Percentiles rank a stretch among this genome's conserved stretches.
phyloP scores from a whole-genome alignment of 2,888 invertebrate species.

The Lymantria dispar region DNA sequence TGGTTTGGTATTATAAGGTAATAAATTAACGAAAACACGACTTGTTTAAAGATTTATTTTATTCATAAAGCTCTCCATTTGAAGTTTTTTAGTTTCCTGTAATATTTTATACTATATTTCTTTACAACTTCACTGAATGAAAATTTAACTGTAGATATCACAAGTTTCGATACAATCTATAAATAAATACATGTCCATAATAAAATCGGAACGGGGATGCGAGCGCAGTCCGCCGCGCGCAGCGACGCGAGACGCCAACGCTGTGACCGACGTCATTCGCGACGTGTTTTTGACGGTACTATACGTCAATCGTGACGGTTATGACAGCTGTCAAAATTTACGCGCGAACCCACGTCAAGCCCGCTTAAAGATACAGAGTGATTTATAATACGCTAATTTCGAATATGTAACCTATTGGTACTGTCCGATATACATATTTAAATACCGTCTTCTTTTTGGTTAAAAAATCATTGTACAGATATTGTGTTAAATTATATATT shows the following conservation, averaged over 20 bases:
- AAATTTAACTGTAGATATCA: slow-evolving; percentile 25
- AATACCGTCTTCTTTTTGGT: too few species aligned
- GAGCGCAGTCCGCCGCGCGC: slow-evolving; percentile 58
- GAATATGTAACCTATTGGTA: background rate
- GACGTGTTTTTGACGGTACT: slow-evolving; percentile 9
- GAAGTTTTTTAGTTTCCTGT: background rate
- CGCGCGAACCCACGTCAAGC: background rate
- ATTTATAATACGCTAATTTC: background rate
- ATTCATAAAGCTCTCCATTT: too few species aligned
- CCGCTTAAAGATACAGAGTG: background rate
- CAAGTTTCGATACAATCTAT: slow-evolving; percentile 51
- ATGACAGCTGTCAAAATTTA: slow-evolving; percentile 23
- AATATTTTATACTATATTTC: slow-evolving; percentile 12
- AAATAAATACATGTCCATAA: slow-evolving; percentile 59
- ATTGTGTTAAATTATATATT: too few species aligned
- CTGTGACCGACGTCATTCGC: slow-evolving; percentile 22
- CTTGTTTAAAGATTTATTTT: too few species aligned
- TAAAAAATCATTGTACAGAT: too few species aligned
- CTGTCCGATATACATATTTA: too few species aligned
- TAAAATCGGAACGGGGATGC: slow-evolving; percentile 37
- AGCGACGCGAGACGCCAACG: slow-evolving; percentile 45
- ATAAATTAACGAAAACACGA: too few species aligned
- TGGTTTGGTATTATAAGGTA: too few species aligned
- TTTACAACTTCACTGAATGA: slow-evolving; percentile 14
- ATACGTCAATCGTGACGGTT: slow-evolving; percentile 14